Percentiles rank a stretch among this genome's conserved stretches.
Conservation (phyloP, 1,140 invertebrate genomes). For the Drosophila oshimai region DNA sequence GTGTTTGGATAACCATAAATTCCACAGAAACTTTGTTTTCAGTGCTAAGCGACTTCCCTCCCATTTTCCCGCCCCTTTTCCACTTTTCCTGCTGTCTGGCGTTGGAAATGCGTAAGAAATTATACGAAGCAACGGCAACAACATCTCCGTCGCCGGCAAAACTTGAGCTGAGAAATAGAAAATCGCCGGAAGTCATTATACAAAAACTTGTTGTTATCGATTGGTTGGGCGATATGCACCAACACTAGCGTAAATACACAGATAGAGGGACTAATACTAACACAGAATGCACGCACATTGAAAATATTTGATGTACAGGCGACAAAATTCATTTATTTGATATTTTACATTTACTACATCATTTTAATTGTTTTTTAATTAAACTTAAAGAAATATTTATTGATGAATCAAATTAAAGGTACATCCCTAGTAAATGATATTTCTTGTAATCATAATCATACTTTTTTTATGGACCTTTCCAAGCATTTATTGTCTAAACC, state of each 20-base stretch:
- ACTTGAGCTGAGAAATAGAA: conserved; percentile 77
- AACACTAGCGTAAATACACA: conserved; percentile 25
- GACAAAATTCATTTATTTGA: not conserved
- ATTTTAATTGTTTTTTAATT: not conserved
- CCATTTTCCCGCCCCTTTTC: not conserved
- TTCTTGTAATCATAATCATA: too few species aligned
- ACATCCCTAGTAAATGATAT: too few species aligned
- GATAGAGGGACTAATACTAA: not conserved
- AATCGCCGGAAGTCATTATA: conserved; percentile 80
- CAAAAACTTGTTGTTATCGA: conserved; percentile 80
- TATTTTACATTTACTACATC: too few species aligned
- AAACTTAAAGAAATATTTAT: too few species aligned
- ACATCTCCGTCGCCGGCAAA: conserved; percentile 59
- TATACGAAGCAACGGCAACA: conserved; percentile 63
- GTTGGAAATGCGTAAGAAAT: conserved; percentile 77
- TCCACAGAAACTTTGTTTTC: not conserved
- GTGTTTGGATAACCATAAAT: not conserved
- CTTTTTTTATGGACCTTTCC: not conserved
- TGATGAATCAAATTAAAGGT: too few species aligned
- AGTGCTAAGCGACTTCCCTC: not conserved
- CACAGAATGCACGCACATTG: conserved; percentile 1
- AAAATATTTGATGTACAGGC: not conserved
- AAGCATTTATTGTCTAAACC: not conserved
- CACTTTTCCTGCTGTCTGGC: conserved; percentile 28
- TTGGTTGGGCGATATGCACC: conserved; percentile 70